Base-by-base conservation (phyloP, 2,797 vertebrate genomes). In the Champsocephalus esox region DNA sequence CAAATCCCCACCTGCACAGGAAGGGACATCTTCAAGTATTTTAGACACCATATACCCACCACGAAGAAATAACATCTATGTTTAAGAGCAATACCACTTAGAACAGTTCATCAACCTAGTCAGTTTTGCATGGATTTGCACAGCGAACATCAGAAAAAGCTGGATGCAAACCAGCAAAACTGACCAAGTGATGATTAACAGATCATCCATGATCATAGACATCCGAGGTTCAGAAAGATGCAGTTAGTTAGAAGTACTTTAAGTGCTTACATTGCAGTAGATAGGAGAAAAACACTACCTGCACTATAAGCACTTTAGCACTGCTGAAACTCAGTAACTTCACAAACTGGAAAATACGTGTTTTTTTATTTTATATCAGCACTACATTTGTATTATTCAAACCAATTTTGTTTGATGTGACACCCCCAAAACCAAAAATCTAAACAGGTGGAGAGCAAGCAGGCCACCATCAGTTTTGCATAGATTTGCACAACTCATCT, bases 91-190 rank as follows among this genome's bases (percentile, higher is more conserved):
- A 19, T 38, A 12, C 3, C 10, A 19, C 28, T 14, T 38, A 0
- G 62, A 66, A 28, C 77, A 89, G 84, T 58, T 94, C 95, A 96
- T 95, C 87, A 93, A 94, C 95, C 87, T 92, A 89, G 93, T 99
- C 98, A 99, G 98, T 99, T 99, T 99, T 99, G 98, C 98, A 99
- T 99, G 98, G 98, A 99, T 99, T 99, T 99, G 98, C 98, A 99
- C 98, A 99, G 97, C 98, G 83, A 84, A 87, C 90, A 92, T 52
- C 86, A 60, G 92, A 90, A 76, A 87, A 96, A 97, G 97, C 98
- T 96, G 98, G 95, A 97, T 96, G 98, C 98, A 99, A 99, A 99
- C 97, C 98, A 98, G 98, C 98, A 99, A 99, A 99, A 99, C 98
- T 99, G 95, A 97, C 95, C 95, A 94, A 87, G 95, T 79, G 91